These are phyloP conservation scores for Sinopyrophorus schimmeli DNA, from an alignment of 2,888 invertebrate species.

Conservation along the genomic window DNA sequence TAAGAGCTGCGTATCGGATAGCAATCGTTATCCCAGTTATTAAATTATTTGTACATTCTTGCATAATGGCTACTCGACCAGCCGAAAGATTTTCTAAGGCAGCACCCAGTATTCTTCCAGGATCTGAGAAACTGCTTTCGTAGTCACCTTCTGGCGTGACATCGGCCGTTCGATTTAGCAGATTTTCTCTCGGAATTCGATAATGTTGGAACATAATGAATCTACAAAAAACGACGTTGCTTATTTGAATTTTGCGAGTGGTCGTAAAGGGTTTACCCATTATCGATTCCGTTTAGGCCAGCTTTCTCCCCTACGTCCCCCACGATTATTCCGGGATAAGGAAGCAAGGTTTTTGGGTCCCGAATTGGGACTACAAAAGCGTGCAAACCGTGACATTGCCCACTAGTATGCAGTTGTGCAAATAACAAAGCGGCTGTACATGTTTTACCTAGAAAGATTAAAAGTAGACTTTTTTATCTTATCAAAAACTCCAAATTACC, in stretches of 20 bases:
- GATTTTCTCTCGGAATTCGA: constrained; percentile 80
- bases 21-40: constrained; percentile 76
- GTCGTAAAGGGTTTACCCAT: constrained; percentile 66
- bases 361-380: constrained; percentile 87
- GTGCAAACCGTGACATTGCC: constrained; percentile 81
- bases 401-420: constrained; percentile 85
- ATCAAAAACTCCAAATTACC: constrained; percentile 61
- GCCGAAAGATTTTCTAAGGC: constrained; percentile 85
- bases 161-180: constrained; percentile 87
- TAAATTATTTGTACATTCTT: constrained; percentile 67
- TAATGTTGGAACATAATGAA: constrained; percentile 88
- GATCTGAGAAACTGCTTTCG: constrained; percentile 87
- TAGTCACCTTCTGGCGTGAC: constrained; percentile 86
- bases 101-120: constrained; percentile 81
- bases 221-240: constrained; percentile 53
- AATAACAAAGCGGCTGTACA: constrained; percentile 86
- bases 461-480: neutral
- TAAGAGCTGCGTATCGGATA: constrained; percentile 76
- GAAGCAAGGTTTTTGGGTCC: constrained; percentile 72
- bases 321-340: constrained; percentile 82
- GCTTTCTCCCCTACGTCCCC: constrained; percentile 94
- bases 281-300: constrained; percentile 89
- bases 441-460: constrained; percentile 65
- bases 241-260: neutral
- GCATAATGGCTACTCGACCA: constrained; percentile 76